Percentiles rank a stretch among this genome's conserved stretches.
These are phyloP conservation scores for Caenorhabditis sp. DNA, from an alignment of 2,888 invertebrate genomes.

Conservation along the genomic window DNA sequence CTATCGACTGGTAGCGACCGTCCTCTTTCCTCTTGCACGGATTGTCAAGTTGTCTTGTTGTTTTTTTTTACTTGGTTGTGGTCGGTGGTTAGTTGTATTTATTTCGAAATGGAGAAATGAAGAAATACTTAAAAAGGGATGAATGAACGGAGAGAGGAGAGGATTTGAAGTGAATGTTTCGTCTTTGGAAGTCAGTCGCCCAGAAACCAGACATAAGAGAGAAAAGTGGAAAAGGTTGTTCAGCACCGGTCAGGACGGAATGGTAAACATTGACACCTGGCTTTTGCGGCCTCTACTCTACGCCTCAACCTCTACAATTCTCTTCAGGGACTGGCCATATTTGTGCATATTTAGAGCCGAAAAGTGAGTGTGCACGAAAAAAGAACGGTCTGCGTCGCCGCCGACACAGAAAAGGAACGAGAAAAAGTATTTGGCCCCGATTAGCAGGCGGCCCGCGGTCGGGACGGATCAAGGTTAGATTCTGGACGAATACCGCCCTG, in stretches of 20 bases:
- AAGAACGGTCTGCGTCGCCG: too few relatives aligned
- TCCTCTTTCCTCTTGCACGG: slow-evolving; percentile 21
- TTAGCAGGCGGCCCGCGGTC: slow-evolving; percentile 31
- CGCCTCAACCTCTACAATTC: slow-evolving; percentile 33
- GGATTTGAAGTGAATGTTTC: slow-evolving; percentile 40
- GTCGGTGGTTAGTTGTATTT: slow-evolving; percentile 3
- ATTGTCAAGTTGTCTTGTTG: slow-evolving; percentile 38
- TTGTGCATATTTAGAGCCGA: slow-evolving; percentile 56
- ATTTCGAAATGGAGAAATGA: too few relatives aligned
- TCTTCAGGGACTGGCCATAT: slow-evolving; percentile 23
- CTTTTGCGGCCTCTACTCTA: too few relatives aligned
- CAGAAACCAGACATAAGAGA: not conserved
- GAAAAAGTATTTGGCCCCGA: not conserved
- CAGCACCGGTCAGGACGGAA: slow-evolving; percentile 9
- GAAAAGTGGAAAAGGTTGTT: slow-evolving; percentile 20
- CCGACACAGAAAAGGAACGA: not conserved
- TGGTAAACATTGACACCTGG: slow-evolving; percentile 49
- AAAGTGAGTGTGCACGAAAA: slow-evolving; percentile 29
- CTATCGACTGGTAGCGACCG: slow-evolving; percentile 22
- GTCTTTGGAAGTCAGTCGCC: not conserved
- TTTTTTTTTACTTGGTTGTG: slow-evolving; percentile 1
- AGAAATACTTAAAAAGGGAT: not conserved
- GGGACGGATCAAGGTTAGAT: slow-evolving; percentile 61
- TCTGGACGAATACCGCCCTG: slow-evolving; percentile 21
- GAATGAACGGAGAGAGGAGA: slow-evolving; percentile 25